Evolutionary conservation across 2,888 invertebrate species (phyloP).

Genomic region (Xestia xanthographa): DNA sequence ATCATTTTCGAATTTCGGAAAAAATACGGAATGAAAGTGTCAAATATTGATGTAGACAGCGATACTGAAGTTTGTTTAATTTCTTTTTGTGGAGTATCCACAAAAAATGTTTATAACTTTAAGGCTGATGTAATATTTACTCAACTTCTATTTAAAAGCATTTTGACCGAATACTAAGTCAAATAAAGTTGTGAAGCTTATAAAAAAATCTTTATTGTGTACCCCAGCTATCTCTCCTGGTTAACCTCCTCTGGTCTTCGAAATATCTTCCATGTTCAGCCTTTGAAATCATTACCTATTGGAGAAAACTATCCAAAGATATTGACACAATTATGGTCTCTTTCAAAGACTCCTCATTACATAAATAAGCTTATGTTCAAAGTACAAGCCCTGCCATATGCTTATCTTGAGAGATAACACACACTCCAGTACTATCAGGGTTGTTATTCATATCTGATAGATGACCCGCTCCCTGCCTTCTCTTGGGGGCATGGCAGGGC

Average conservation of each 20-base stretch:
- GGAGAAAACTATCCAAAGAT: background rate
- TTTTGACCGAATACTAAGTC: background rate
- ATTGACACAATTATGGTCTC: background rate
- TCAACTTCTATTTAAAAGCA: background rate
- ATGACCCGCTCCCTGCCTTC: background rate
- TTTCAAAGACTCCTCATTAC: too few relatives aligned
- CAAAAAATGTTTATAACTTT: background rate
- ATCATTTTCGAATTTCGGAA: slow-evolving; percentile 46
- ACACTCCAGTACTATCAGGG: background rate
- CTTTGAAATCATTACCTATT: background rate
- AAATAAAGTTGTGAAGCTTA: background rate
- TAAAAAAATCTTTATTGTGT: too few relatives aligned
- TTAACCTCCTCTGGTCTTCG: background rate
- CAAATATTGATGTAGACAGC: background rate
- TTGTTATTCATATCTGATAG: background rate
- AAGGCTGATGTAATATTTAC: slow-evolving; percentile 59
- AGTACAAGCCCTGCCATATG: slow-evolving; percentile 24
- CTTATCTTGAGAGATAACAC: slow-evolving; percentile 49
- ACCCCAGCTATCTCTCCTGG: background rate
- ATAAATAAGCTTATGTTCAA: slow-evolving; percentile 7
- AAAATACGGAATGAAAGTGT: slow-evolving; percentile 27
- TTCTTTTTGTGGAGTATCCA: background rate
- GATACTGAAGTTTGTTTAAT: background rate
- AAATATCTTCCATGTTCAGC: too few relatives aligned
- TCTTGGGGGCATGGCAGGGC: too few relatives aligned